These are phyloP conservation scores for Sprattus sprattus DNA, from an alignment of 2,113 vertebrate genomes.

Conservation along the genomic window DNA sequence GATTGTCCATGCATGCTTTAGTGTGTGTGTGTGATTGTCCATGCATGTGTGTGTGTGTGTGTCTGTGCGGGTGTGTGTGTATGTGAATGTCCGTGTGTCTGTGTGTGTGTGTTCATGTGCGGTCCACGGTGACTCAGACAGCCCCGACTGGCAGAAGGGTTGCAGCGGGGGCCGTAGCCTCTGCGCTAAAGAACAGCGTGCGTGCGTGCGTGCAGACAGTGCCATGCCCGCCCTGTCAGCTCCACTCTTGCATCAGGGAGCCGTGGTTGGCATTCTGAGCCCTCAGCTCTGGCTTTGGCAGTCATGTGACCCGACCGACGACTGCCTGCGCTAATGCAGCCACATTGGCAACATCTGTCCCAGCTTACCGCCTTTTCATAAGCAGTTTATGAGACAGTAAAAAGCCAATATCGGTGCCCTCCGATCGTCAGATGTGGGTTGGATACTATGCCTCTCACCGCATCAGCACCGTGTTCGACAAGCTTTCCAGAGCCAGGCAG, in stretches of 20 bases:
- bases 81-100: neutral
- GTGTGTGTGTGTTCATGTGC: neutral
- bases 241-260: neutral
- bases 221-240: neutral
- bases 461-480: neutral
- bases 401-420: conserved; percentile 11
- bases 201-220: neutral
- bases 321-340: neutral
- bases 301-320: neutral
- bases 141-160: neutral
- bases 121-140: neutral
- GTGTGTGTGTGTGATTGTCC: neutral
- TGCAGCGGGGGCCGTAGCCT: neutral
- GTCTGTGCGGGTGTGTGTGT: neutral
- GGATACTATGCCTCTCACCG: neutral
- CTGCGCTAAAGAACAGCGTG: neutral
- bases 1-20: neutral
- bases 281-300: neutral
- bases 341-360: neutral
- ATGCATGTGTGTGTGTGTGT: neutral
- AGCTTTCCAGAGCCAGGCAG: neutral
- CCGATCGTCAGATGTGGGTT: neutral
- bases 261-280: neutral
- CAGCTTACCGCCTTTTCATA: conserved; percentile 1
- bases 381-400: neutral